Conservation (phyloP, 2,113 vertebrate genomes). For the Urocitellus parryii region DNA sequence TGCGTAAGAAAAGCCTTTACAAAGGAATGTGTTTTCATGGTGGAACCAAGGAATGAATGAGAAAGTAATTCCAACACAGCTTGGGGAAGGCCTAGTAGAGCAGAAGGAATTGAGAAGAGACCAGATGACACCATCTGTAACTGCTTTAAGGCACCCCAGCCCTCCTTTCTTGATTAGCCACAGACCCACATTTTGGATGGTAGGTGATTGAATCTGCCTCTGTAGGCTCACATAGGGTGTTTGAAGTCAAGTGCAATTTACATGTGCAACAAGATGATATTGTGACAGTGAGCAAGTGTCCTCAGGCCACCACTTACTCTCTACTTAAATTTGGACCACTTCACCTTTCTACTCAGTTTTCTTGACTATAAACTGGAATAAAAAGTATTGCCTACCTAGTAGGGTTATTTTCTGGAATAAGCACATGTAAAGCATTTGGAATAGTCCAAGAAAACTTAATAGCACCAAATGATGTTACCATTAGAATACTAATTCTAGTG, state of each 20-base stretch:
- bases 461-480: not conserved
- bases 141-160: accelerated
- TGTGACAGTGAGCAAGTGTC: not conserved
- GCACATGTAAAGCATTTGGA: not conserved
- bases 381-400: not conserved
- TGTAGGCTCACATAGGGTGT: not conserved
- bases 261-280: not conserved
- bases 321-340: not conserved
- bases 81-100: not conserved
- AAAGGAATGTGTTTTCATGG: not conserved
- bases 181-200: not conserved
- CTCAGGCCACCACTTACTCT: not conserved
- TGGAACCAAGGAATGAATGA: not conserved
- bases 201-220: not conserved
- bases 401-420: not conserved
- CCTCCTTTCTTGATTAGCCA: not conserved
- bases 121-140: not conserved
- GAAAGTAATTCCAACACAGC: not conserved
- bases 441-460: not conserved
- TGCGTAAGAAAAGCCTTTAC: accelerated
- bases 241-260: not conserved
- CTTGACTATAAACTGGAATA: not conserved
- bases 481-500: not conserved
- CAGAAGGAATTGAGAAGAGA: not conserved
- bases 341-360: not conserved